Conservation (phyloP, 2,888 invertebrate species). For the Serrognathus titanus region DNA sequence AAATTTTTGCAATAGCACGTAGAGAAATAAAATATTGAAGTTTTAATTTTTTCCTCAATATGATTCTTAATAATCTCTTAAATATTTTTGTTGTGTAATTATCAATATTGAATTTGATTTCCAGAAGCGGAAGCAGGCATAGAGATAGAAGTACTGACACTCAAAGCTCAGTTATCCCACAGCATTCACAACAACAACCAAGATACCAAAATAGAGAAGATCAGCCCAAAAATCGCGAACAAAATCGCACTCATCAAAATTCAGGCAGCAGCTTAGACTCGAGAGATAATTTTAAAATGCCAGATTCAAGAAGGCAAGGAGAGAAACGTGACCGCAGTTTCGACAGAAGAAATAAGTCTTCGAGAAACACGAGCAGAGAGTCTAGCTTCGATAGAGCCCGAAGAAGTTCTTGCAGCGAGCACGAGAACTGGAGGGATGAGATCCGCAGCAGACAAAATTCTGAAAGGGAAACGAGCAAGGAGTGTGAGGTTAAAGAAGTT, state of each 20-base stretch:
- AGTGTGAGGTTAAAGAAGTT: slow-evolving; percentile 27
- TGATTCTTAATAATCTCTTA: too few species aligned
- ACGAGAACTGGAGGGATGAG: slow-evolving; percentile 47
- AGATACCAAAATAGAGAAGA: slow-evolving; percentile 16
- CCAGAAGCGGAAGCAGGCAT: slow-evolving; percentile 37
- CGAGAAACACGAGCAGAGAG: slow-evolving; percentile 38
- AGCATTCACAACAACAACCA: slow-evolving; percentile 8
- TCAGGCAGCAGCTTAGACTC: slow-evolving; percentile 33
- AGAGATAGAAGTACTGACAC: slow-evolving; percentile 37
- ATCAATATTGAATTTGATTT: slow-evolving; percentile 6
- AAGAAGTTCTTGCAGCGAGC: slow-evolving; percentile 36
- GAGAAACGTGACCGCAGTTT: slow-evolving; percentile 27
- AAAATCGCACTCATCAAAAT: slow-evolving; percentile 28
- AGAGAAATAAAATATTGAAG: too few species aligned
- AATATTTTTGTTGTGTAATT: too few species aligned
- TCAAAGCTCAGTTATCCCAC: slow-evolving; percentile 8
- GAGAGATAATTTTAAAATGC: slow-evolving; percentile 41
- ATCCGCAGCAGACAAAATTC: slow-evolving; percentile 38
- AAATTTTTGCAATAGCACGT: too few species aligned
- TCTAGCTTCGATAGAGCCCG: slow-evolving; percentile 39
- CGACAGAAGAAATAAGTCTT: slow-evolving; percentile 21
- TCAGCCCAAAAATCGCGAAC: neutral
- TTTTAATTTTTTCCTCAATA: too few species aligned
- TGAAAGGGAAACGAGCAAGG: slow-evolving; percentile 31
- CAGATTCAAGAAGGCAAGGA: slow-evolving; percentile 31